Evolutionary conservation across 2,888 invertebrate genomes (phyloP).

Genomic region (Eilema sororculum): DNA sequence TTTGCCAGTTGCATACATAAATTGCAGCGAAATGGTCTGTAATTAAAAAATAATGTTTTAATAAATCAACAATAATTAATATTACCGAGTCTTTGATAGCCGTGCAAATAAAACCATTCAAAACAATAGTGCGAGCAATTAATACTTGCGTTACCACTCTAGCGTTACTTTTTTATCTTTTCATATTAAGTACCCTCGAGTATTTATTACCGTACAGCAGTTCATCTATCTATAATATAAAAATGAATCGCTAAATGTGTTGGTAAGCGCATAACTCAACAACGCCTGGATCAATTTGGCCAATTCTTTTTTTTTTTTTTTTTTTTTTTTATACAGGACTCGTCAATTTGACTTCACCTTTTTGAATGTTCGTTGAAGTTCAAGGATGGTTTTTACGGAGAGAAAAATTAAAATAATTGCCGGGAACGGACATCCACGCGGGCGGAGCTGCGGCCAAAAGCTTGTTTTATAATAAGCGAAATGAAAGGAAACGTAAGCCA

Average conservation of each 20-base stretch:
- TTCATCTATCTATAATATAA: too few species aligned
- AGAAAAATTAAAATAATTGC: too few species aligned
- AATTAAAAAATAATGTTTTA: slow-evolving; percentile 66
- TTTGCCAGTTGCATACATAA: slow-evolving; percentile 46
- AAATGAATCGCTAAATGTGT: too few species aligned
- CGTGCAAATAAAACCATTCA: slow-evolving; percentile 59
- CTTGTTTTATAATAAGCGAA: background rate
- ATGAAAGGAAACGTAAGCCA: background rate
- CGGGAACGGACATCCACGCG: too few species aligned
- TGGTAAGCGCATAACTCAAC: too few species aligned
- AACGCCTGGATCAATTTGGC: too few species aligned
- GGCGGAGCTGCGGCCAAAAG: too few species aligned
- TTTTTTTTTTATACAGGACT: too few species aligned
- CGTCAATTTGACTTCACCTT: too few species aligned
- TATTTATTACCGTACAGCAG: slow-evolving; percentile 26
- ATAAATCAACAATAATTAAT: slow-evolving; percentile 66
- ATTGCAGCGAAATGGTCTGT: slow-evolving; percentile 52
- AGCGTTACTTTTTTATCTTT: slow-evolving; percentile 46
- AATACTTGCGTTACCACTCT: slow-evolving; percentile 48
- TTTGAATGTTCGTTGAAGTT: too few species aligned
- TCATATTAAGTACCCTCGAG: slow-evolving; percentile 17
- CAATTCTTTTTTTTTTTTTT: too few species aligned
- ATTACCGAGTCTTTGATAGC: slow-evolving; percentile 41
- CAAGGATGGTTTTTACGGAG: too few species aligned
- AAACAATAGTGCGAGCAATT: slow-evolving; percentile 44